A percentile compares a stretch with the other conserved stretches of the same genome.
phyloP scores from a whole-genome alignment of 2,113 vertebrate genomes.

The Chaenogobius annularis region DNA sequence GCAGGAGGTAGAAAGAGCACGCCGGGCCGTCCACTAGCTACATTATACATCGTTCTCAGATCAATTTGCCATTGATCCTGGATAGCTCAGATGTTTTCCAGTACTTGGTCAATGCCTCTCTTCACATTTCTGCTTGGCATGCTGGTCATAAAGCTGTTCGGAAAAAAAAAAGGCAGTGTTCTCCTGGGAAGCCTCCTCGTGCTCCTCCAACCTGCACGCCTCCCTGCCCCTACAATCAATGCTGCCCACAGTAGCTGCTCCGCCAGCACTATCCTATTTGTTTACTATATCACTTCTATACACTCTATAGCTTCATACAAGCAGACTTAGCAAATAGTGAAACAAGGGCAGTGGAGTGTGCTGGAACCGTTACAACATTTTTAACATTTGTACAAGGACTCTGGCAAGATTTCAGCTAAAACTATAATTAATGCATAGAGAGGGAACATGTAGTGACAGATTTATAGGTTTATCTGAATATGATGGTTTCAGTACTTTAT shows the following conservation, averaged over 20 bases:
- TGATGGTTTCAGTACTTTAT: not conserved
- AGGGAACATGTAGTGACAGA: not conserved
- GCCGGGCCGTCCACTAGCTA: slow-evolving; percentile 54
- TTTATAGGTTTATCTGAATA: not conserved
- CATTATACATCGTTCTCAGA: slow-evolving; percentile 76
- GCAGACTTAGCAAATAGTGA: slow-evolving; percentile 31
- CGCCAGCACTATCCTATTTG: slow-evolving; percentile 56
- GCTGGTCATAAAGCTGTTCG: slow-evolving; percentile 61
- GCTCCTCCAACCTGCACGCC: slow-evolving; percentile 54
- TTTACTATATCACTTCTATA: slow-evolving; percentile 59
- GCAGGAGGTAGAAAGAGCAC: slow-evolving; percentile 35
- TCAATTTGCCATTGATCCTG: slow-evolving; percentile 77
- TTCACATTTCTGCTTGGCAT: slow-evolving; percentile 72
- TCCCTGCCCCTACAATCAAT: slow-evolving; percentile 72
- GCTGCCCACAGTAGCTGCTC: slow-evolving; percentile 63
- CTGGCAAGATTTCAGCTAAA: slow-evolving; percentile 1
- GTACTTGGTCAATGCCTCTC: slow-evolving; percentile 74
- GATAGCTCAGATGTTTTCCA: slow-evolving; percentile 78
- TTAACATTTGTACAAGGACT: not conserved
- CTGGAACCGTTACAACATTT: slow-evolving; percentile 3
- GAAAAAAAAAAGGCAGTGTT: slow-evolving; percentile 66
- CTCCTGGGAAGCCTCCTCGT: slow-evolving; percentile 59
- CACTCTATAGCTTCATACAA: slow-evolving; percentile 32
- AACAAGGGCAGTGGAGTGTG: slow-evolving; percentile 16
- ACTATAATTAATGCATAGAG: slow-evolving; percentile 3